Evolutionary conservation across 2,113 vertebrate species (phyloP).

Genomic region (Crotalus viridis): DNA sequence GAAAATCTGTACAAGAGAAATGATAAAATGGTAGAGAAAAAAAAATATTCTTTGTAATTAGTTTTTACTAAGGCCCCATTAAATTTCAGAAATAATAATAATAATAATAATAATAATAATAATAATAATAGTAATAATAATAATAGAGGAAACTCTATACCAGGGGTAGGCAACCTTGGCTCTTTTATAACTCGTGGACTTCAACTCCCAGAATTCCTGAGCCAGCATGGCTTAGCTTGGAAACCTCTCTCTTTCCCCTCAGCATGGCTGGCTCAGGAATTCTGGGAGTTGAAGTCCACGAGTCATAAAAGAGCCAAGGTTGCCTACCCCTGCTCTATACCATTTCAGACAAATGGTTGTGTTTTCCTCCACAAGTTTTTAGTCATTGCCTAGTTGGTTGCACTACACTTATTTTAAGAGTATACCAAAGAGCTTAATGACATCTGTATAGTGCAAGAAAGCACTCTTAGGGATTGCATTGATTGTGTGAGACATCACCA

Average conservation of each 20-base stretch:
- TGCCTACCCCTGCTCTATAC: too few species aligned
- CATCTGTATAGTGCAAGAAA: neutral
- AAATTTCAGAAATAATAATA: too few species aligned
- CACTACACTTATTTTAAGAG: neutral
- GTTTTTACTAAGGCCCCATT: neutral
- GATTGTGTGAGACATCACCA: neutral
- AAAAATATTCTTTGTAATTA: neutral
- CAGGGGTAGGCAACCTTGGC: neutral
- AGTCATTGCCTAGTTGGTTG: neutral
- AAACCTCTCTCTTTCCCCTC: too few species aligned
- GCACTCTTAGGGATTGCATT: neutral
- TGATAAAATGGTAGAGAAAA: neutral
- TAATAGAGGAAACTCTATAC: too few species aligned
- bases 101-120: too few species aligned
- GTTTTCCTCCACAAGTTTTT: neutral
- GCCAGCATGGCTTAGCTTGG: too few species aligned
- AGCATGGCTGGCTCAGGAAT: too few species aligned
- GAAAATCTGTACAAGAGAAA: neutral
- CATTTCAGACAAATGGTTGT: neutral
- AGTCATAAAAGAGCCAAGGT: too few species aligned
- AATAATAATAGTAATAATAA: too few species aligned
- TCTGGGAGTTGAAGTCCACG: too few species aligned
- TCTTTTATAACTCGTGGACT: too few species aligned
- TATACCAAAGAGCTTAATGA: neutral
- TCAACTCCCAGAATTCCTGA: too few species aligned